Evolutionary conservation across 2,113 vertebrate species (phyloP).

Genomic region (Fukomys damarensis): DNA sequence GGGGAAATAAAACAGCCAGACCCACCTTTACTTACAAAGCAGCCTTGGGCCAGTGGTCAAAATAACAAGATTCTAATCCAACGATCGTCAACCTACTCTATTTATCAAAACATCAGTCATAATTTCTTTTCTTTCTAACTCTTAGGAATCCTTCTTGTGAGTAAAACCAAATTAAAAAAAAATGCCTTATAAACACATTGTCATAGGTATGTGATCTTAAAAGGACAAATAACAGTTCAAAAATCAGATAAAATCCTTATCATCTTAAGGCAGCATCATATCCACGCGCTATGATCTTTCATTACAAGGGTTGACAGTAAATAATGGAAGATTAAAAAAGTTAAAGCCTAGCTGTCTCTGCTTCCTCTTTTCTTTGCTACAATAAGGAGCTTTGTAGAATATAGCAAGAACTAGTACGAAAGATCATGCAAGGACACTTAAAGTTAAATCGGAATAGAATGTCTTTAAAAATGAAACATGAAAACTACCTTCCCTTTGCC

Average conservation of each 20-base stretch:
- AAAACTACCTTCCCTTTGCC: constrained; percentile 70
- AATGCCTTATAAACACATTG: background rate
- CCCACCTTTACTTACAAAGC: background rate
- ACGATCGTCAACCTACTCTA: background rate
- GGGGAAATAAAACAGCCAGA: background rate
- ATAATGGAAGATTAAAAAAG: constrained; percentile 22
- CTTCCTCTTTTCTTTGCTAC: constrained; percentile 37
- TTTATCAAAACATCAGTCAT: background rate
- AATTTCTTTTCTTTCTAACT: constrained; percentile 42
- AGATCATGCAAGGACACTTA: constrained; percentile 74
- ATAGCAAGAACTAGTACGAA: constrained; percentile 10
- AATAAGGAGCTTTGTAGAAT: constrained; percentile 50
- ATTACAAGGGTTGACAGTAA: background rate
- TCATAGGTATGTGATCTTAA: background rate
- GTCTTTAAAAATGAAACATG: constrained; percentile 76
- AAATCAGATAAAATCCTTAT: constrained; percentile 29
- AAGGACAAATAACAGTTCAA: constrained; percentile 1
- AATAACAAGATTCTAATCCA: constrained; percentile 23
- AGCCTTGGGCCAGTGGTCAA: background rate
- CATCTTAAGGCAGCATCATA: background rate
- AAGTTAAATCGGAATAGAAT: constrained; percentile 69
- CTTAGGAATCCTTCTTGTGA: constrained; percentile 10
- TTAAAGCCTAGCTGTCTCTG: background rate
- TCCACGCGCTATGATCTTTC: background rate
- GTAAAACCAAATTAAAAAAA: background rate